Percentiles rank a stretch among this genome's conserved stretches.
Conservation (phyloP, 2,888 invertebrate species). For the Cynaeus angustus region DNA sequence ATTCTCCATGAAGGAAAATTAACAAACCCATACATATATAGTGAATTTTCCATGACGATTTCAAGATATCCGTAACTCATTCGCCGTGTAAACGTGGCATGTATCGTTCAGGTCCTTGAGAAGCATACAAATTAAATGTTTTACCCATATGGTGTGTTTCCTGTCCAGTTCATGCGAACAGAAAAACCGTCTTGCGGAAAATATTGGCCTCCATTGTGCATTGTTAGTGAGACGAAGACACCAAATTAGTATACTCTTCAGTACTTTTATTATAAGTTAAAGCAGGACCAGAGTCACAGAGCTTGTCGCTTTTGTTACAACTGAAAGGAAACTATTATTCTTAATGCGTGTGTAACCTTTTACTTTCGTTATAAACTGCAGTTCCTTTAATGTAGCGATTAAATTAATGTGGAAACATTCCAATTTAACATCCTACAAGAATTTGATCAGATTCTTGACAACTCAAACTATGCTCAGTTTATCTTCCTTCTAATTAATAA, state of each 20-base stretch:
- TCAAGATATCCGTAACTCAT: conserved; percentile 24
- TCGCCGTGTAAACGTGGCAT: conserved; percentile 39
- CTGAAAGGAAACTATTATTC: neutral
- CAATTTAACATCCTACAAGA: too few species aligned
- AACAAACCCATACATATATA: neutral
- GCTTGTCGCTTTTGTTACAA: neutral
- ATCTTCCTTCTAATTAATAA: too few species aligned
- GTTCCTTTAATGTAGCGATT: too few species aligned
- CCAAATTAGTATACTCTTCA: conserved; percentile 39
- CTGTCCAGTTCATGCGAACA: conserved; percentile 63
- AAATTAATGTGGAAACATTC: too few species aligned
- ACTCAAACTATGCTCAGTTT: too few species aligned
- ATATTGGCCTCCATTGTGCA: conserved; percentile 56
- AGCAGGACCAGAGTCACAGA: conserved; percentile 1
- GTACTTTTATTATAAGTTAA: conserved; percentile 13
- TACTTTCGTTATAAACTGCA: too few species aligned
- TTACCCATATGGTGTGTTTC: conserved; percentile 67
- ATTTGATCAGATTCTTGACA: too few species aligned
- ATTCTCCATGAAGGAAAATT: neutral
- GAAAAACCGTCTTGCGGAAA: conserved; percentile 59
- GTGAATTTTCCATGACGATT: neutral
- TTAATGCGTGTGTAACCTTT: neutral
- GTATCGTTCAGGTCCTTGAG: conserved; percentile 59
- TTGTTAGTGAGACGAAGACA: conserved; percentile 51
- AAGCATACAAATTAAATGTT: conserved; percentile 68